Evolutionary conservation across 2,888 invertebrate species (phyloP).

Genomic region (Dryocosmus kuriphilus): DNA sequence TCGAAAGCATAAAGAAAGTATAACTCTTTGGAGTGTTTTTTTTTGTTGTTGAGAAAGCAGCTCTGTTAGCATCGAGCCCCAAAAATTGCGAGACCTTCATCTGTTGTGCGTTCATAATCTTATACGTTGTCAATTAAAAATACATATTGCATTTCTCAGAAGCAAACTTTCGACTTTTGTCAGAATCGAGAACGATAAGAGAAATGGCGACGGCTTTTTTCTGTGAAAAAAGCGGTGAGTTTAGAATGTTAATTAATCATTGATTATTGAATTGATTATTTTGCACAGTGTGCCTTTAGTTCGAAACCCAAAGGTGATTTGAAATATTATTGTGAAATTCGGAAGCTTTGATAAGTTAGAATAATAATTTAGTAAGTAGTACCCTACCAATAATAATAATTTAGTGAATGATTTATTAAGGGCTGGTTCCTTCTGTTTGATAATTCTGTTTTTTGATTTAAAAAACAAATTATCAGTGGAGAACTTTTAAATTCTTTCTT

Average conservation of each 20-base stretch:
- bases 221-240: constrained; percentile 7
- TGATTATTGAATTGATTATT: background rate
- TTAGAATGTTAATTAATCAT: background rate
- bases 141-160: constrained; percentile 16
- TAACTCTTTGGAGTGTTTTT: background rate
- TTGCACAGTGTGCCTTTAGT: constrained; percentile 18
- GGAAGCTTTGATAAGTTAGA: background rate
- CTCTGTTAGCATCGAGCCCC: constrained; percentile 19
- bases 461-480: background rate
- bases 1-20: background rate
- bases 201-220: background rate
- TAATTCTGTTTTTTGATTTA: background rate
- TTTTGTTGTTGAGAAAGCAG: background rate
- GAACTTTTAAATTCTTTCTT: constrained; percentile 1
- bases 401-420: background rate
- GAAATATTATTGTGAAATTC: background rate
- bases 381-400: background rate
- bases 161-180: background rate
- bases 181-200: background rate
- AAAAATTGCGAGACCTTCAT: background rate
- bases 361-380: background rate
- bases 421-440: constrained; percentile 8
- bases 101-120: background rate
- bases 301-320: constrained; percentile 10
- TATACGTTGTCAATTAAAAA: constrained; percentile 17